A percentile compares a stretch with the other conserved stretches of the same genome.
Conservation (phyloP, 2,797 vertebrate genomes). For the Ptychobarbus kaznakovi region DNA sequence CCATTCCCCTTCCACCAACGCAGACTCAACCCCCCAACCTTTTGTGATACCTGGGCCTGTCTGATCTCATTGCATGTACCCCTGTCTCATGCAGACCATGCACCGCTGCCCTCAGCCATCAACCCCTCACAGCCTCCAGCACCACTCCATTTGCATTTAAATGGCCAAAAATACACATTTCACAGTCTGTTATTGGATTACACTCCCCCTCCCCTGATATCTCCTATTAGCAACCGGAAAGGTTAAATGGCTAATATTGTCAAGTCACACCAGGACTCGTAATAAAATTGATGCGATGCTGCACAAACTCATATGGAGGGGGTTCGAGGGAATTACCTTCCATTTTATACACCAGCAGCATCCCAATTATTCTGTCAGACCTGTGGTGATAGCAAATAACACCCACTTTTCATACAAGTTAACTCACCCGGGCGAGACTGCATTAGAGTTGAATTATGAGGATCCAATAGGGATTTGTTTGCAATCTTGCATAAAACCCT, state of each 20-base stretch:
- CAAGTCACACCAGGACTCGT: constrained; percentile 39
- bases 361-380: constrained; percentile 54
- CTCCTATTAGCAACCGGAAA: constrained; percentile 56
- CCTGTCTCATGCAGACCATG: constrained; percentile 30
- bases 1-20: constrained; percentile 33
- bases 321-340: constrained; percentile 33
- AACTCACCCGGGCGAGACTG: constrained; percentile 42
- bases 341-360: constrained; percentile 37
- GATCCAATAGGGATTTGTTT: constrained; percentile 52
- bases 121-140: constrained; percentile 31
- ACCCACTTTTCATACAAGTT: constrained; percentile 54
- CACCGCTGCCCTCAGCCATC: constrained; percentile 37
- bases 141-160: constrained; percentile 61
- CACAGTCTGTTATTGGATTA: constrained; percentile 56
- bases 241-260: constrained; percentile 56
- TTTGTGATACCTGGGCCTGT: constrained; percentile 42
- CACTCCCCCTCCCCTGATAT: constrained; percentile 38
- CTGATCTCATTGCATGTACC: constrained; percentile 57
- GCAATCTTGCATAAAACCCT: constrained; percentile 48
- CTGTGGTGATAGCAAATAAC: constrained; percentile 43
- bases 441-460: constrained; percentile 52
- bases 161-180: constrained; percentile 59
- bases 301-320: constrained; percentile 34
- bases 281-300: constrained; percentile 54
- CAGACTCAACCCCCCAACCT: constrained; percentile 31